These are phyloP conservation scores for Holocentrus rufus DNA, from an alignment of 2,797 vertebrate genomes.

Conservation along the genomic window DNA sequence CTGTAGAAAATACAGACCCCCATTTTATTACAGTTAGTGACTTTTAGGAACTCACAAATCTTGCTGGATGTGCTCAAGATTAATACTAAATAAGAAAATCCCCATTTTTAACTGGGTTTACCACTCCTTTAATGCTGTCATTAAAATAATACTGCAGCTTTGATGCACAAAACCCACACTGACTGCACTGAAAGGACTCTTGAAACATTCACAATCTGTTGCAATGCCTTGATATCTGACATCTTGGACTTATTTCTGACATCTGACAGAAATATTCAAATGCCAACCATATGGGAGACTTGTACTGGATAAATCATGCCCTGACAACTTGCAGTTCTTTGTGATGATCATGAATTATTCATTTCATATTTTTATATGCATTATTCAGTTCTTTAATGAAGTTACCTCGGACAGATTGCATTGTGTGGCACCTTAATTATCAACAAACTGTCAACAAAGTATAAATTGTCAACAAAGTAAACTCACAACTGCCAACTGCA, in stretches of 20 bases:
- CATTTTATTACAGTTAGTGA: too few species aligned
- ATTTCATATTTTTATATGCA: constrained; percentile 48
- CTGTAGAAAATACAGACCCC: too few species aligned
- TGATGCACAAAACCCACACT: neutral
- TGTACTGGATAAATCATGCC: constrained; percentile 18
- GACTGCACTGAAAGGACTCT: constrained; percentile 29
- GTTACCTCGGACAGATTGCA: constrained; percentile 35
- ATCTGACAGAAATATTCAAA: constrained; percentile 34
- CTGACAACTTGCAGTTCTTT: constrained; percentile 32
- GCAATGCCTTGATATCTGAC: constrained; percentile 17
- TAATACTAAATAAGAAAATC: too few species aligned
- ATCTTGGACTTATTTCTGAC: constrained; percentile 31
- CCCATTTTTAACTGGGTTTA: too few species aligned
- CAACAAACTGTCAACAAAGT: constrained; percentile 36
- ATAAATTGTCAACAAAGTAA: neutral
- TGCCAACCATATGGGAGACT: constrained; percentile 27
- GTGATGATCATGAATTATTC: constrained; percentile 57
- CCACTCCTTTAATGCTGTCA: constrained; percentile 4
- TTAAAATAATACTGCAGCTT: constrained; percentile 10
- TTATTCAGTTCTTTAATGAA: constrained; percentile 43
- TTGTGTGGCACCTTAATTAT: constrained; percentile 9
- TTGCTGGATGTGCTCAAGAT: too few species aligned
- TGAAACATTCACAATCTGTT: constrained; percentile 12
- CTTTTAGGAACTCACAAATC: too few species aligned
- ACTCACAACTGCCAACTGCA: neutral